Evolutionary conservation across 2,797 vertebrate genomes (phyloP), one percentile per base, ranked within the genome.

Genomic region (Scomberomorus guttatus): DNA sequence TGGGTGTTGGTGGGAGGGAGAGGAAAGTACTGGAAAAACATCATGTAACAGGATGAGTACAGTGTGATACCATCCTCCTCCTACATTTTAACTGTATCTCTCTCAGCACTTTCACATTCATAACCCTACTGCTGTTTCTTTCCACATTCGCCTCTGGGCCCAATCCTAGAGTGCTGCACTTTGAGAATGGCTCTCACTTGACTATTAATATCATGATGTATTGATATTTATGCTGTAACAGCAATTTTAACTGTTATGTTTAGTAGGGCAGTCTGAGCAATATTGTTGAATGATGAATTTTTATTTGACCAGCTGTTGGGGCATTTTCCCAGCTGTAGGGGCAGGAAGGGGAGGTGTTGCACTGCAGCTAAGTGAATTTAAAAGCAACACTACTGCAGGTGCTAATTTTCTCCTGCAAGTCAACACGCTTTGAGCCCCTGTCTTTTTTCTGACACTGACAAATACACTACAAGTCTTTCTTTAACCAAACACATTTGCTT

Each of bases 11-110:
- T 65, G 78, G 78, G 85, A 84, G 85, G 80, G 84, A 68, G 71
- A 73, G 79, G 76, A 90, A 89, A 89, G 88, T 70, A 84, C 75
- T 55, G 77, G 84, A 88, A 90, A 87, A 90, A 87, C 86, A 90
- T 72, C 54, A 72, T 85, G 77, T 82, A 87, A 83, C 82, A 84
- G 87, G 84, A 90, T 84, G 81, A 89, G 85, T 81, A 84, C 84
- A 88, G 75, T 86, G 71, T 82, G 81, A 82, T 83, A 81, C 76
- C 83, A 66, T 84, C 85, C 77, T 88, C 87, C 79, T 77, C 79
- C 86, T 55, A 80, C 86, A 77, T 72, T 86, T 82, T 72, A 70
- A 81, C 82, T 75, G 64, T 34, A 68, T 80, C 77, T 82, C 71
- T 79, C 79, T 84, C 75, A 79, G 76, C 73, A 73, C 72, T 85